Base-by-base conservation (phyloP, 2,888 invertebrate genomes). In the Tetragonisca angustula region DNA sequence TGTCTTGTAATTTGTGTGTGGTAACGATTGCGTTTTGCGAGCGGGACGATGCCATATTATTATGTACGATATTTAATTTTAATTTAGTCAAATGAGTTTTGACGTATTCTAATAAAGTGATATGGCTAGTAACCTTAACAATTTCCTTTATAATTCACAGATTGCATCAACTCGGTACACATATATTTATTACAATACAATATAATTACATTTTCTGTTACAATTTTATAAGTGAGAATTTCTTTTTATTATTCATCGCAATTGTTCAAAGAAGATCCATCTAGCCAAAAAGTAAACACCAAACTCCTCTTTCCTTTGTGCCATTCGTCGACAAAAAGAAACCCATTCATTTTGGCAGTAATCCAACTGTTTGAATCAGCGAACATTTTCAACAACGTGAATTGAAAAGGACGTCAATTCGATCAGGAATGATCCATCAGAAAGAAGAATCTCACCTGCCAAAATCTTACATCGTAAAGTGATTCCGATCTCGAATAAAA, bases 31-130 rank as follows among this genome's bases (percentile, higher is more conserved):
- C 36, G 70, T 75, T 67, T 81, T 81, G 81, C 68, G 59, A 68
- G 59, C 62, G 72, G 65, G 56, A 81, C 32, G 76, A 83, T 72
- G 83, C 83, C 81, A 83, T 83, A 83, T 76, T 83, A 83, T 68
- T 32, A 72, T 83, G 83, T 83, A 83, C 36, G 62, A 81, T 76
- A 83, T 83, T 83, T 81, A 81, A 83, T 73, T 83, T 59, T 81
- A 56, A 81, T 65, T 68, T 50, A 59, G 61, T 81, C 83, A 61
- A 52, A 69, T 56, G 27, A 24, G 69, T 43, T 62, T 71, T 83
- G 76, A 69, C 76, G 62, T 71, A 72, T 56, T 59, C 76, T 52
- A 81, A 83, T 81, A 83, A 83, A 83, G 56, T 75, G 54, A 76
- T 72, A 54, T 59, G 72, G 52, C 76, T 73, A 83, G 68, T 72